phyloP scores from a whole-genome alignment of 2,797 vertebrate species.

The Tapera naevia region DNA sequence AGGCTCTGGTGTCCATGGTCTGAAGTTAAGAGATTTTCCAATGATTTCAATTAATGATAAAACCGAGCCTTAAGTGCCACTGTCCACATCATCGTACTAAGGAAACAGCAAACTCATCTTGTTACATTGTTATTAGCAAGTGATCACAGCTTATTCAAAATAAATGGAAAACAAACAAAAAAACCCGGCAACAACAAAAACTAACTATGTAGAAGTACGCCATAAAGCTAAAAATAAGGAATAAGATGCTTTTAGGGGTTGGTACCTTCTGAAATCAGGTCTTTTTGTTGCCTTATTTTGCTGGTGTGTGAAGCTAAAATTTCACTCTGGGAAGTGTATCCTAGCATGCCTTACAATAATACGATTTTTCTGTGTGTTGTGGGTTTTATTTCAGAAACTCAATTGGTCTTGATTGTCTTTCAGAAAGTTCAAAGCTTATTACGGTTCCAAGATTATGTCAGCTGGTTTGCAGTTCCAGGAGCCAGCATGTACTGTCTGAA shows the following conservation, averaged over 20 bases:
- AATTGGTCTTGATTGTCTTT: background rate
- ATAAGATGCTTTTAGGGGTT: background rate
- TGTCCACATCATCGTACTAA: background rate
- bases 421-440: constrained; percentile 17
- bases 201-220: background rate
- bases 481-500: constrained; percentile 18
- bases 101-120: background rate
- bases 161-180: background rate
- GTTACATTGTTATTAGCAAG: background rate
- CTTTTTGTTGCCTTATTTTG: accelerated
- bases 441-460: background rate
- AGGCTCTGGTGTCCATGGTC: background rate
- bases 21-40: background rate
- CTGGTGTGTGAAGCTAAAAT: background rate
- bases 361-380: background rate
- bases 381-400: background rate
- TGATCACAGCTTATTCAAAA: background rate
- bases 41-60: background rate
- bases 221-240: background rate
- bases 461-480: constrained; percentile 17
- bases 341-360: background rate
- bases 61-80: background rate
- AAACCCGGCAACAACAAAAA: background rate
- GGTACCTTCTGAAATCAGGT: background rate
- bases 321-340: background rate